Conservation (phyloP, 2,888 invertebrate genomes). For the Tupiocoris notatus region DNA sequence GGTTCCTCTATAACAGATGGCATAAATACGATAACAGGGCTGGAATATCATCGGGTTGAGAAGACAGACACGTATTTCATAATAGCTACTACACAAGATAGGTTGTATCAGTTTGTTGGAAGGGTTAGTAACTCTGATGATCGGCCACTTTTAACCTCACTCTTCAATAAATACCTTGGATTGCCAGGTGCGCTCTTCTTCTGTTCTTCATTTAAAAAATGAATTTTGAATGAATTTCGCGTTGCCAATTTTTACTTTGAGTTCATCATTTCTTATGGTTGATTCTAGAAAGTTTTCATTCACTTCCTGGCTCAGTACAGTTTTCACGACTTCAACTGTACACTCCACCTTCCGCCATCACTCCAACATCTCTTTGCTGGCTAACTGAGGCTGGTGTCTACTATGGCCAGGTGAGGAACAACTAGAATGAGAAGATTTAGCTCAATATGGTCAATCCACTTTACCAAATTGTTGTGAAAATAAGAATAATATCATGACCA, state of each 20-base stretch:
- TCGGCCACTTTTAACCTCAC: slow-evolving; percentile 72
- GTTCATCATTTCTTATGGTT: neutral
- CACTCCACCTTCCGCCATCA: slow-evolving; percentile 62
- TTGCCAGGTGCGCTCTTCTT: slow-evolving; percentile 56
- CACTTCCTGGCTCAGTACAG: slow-evolving; percentile 68
- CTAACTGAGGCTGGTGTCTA: slow-evolving; percentile 79
- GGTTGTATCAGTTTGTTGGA: slow-evolving; percentile 86
- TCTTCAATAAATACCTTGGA: slow-evolving; percentile 70
- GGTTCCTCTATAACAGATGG: slow-evolving; percentile 6
- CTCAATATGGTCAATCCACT: no score
- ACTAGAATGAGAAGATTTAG: neutral
- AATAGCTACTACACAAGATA: slow-evolving; percentile 77
- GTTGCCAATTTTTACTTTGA: neutral
- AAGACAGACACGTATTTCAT: slow-evolving; percentile 74
- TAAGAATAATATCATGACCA: neutral
- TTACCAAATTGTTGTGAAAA: no score
- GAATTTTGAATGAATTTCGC: neutral
- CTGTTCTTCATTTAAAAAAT: no score
- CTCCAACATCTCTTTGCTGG: slow-evolving; percentile 82
- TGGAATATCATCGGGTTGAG: slow-evolving; percentile 76
- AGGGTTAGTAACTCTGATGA: slow-evolving; percentile 69
- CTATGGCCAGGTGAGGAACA: slow-evolving; percentile 69
- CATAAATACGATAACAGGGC: slow-evolving; percentile 69
- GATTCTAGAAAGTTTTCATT: slow-evolving; percentile 61
- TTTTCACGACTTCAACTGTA: slow-evolving; percentile 79